Evolutionary conservation across 2,797 vertebrate genomes (phyloP).

Genomic region (Coracias cyanogaster): DNA sequence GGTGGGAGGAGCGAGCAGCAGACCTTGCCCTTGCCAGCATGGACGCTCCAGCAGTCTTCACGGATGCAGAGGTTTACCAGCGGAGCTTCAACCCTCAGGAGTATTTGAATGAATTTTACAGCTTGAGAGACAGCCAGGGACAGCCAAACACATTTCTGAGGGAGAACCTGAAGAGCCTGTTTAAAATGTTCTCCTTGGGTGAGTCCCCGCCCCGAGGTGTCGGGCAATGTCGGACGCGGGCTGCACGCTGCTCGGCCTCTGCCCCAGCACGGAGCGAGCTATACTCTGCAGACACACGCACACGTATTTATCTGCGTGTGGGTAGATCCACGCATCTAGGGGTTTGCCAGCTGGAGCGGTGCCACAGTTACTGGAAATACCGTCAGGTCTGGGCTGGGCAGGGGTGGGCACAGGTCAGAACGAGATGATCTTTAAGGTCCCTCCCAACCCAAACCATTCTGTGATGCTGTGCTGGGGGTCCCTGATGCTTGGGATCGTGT

Average conservation of each 20-base stretch:
- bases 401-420: no score
- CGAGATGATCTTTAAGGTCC: no score
- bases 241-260: neutral
- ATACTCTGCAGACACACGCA: accelerated
- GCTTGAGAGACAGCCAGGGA: neutral
- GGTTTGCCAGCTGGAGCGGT: neutral
- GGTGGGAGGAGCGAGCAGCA: accelerated
- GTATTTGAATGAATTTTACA: neutral
- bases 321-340: neutral
- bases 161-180: neutral
- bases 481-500: accelerated
- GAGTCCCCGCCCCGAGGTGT: neutral
- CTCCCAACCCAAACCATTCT: neutral
- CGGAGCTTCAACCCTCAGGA: neutral
- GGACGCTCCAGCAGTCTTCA: accelerated
- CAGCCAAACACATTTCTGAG: accelerated
- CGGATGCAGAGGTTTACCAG: accelerated
- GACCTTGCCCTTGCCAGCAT: accelerated
- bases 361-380: neutral
- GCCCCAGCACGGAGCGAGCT: neutral
- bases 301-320: neutral
- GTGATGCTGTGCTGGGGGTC: neutral
- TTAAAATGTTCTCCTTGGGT: neutral
- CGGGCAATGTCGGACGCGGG: accelerated
- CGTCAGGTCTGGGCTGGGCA: accelerated